Percentiles rank a stretch among this genome's conserved stretches.
These are phyloP conservation scores for Malurus cyaneus DNA, from an alignment of 2,113 vertebrate genomes.

Conservation along the genomic window DNA sequence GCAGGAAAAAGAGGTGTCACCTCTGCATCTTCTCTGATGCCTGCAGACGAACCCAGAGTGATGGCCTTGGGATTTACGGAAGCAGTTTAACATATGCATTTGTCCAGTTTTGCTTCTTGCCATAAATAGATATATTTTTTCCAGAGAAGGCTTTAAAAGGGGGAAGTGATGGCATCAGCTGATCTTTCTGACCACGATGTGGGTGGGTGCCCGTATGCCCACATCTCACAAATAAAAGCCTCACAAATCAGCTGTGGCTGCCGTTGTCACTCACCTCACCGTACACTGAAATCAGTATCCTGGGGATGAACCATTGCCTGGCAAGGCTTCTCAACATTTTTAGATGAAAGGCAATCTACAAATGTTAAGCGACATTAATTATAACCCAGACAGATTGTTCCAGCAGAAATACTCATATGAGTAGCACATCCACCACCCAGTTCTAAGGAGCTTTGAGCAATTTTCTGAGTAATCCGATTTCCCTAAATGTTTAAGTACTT, in stretches of 20 bases:
- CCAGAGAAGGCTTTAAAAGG: neutral
- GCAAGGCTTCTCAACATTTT: neutral
- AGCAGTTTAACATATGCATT: neutral
- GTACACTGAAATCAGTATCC: neutral
- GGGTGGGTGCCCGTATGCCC: neutral
- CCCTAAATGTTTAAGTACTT: slow-evolving; percentile 17
- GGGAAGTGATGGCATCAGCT: neutral
- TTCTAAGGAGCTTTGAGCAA: neutral
- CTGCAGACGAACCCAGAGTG: neutral
- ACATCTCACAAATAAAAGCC: neutral
- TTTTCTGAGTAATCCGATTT: slow-evolving; percentile 21
- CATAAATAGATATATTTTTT: neutral
- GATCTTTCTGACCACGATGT: no score
- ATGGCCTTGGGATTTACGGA: neutral
- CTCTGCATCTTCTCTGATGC: neutral
- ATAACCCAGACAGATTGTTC: slow-evolving; percentile 17
- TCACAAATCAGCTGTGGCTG: neutral
- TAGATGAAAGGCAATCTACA: neutral
- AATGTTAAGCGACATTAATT: neutral
- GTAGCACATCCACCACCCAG: neutral
- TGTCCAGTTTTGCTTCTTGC: neutral
- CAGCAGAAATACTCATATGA: neutral
- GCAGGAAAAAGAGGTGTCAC: neutral
- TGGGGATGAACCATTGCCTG: neutral
- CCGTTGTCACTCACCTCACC: neutral